A percentile compares a stretch with the other conserved stretches of the same genome.
Conservation (phyloP, 2,113 vertebrate species). For the Callithrix jacchus region DNA sequence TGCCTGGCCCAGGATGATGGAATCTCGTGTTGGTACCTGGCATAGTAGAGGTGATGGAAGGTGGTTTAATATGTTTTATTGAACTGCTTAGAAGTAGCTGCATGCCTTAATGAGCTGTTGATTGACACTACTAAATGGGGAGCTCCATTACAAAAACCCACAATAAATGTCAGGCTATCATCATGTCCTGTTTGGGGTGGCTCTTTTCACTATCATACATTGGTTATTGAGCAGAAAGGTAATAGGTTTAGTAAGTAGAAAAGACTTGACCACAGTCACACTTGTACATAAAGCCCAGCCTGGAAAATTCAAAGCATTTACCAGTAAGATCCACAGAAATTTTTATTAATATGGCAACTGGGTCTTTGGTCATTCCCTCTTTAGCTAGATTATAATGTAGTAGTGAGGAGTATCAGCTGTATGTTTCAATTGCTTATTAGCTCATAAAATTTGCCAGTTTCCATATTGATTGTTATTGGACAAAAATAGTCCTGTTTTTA, state of each 20-base stretch:
- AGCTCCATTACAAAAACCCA: not conserved
- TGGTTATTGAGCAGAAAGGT: not conserved
- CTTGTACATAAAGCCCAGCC: not conserved
- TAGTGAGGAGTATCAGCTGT: constrained; percentile 11
- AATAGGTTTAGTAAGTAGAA: not conserved
- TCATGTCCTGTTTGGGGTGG: not conserved
- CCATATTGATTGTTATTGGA: constrained; percentile 19
- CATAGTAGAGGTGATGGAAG: not conserved
- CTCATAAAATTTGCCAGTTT: not conserved
- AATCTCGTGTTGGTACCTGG: not conserved
- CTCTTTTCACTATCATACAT: not conserved
- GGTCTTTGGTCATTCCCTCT: not conserved
- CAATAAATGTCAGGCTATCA: not conserved
- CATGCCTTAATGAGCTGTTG: not conserved
- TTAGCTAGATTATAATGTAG: not conserved
- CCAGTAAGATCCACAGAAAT: not conserved
- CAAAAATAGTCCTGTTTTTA: constrained; percentile 20
- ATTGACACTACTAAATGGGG: accelerated
- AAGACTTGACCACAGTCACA: not conserved
- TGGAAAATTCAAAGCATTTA: not conserved
- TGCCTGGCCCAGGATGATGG: not conserved
- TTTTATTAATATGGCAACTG: constrained; percentile 37
- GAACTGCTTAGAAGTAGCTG: not conserved
- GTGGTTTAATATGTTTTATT: not conserved
- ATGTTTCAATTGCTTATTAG: constrained; percentile 2